Base-by-base conservation (phyloP, 2,113 vertebrate species). In the Brachypodius melanocephalos region DNA sequence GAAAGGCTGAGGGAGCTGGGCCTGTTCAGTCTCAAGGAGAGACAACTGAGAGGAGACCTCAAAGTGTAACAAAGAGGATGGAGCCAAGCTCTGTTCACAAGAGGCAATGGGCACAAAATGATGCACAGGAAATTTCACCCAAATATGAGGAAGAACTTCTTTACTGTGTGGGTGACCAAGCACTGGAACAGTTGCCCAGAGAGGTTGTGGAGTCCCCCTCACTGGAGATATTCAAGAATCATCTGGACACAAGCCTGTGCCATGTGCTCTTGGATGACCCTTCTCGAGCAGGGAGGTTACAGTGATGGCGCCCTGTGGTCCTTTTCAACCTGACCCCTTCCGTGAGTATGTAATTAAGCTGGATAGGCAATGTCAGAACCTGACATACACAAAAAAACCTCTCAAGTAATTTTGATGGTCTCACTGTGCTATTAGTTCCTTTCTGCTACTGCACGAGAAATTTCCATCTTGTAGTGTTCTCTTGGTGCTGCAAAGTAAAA, bases 271-370 rank as follows among this genome's bases (percentile, higher is more conserved):
- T 15, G 29, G 46, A 48, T 54, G 40, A 42, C 34, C 17, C 54
- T 55, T 6, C 63, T 11, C 40, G 38, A 83, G 14, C 48, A 48
- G 34, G 20, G 31, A 75, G 14, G 5, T 36, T 48, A 67, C 24
- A 75, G 4, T 5, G 5, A 48, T 48, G 31, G 29, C 0, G 0
- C 5, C 13, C 17, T 31, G 54, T 34, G 34, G 25, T 62, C 40
- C 46, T 67, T 46, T 68, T 20, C 25, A 68, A 54, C 29, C 25
- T 55, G 48, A 54, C 17, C 17, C 34, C 42, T 26, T 54, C n/a
- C 2, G 0, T 48, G 71, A 83, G 26, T 42, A 25, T 6, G 7
- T 28, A 61, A 85, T 52, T 59, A 48, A 61, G 29, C 4, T 63
- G 73, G 14, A 86, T 13, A 71, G 25, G 17, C 61, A 85, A 57